These are phyloP conservation scores for Eueremaeus valkanovi DNA, from an alignment of 2,888 invertebrate species.

Conservation along the genomic window DNA sequence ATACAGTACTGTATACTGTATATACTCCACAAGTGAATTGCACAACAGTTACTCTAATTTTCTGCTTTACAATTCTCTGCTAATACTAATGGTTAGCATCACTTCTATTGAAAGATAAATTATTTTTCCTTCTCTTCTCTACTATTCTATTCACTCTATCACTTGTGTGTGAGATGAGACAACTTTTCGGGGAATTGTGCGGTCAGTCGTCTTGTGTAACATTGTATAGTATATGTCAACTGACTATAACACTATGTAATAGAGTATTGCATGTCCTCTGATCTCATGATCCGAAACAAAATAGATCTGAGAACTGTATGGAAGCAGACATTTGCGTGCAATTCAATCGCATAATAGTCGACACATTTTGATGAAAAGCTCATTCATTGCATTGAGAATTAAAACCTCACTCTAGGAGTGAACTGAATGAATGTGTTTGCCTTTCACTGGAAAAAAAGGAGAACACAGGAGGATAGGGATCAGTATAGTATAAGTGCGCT, in stretches of 20 bases:
- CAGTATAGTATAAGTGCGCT: background rate
- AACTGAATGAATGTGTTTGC: background rate
- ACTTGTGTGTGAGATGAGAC: background rate
- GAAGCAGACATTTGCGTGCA: constrained; percentile 14
- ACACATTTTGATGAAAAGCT: constrained; percentile 22
- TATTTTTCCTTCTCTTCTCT: background rate
- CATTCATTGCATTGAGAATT: constrained; percentile 1
- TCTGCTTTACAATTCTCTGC: too few relatives aligned
- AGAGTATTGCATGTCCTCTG: background rate
- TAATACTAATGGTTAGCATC: background rate
- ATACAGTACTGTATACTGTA: background rate
- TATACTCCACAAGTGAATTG: background rate
- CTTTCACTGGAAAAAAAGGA: background rate
- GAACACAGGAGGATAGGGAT: background rate
- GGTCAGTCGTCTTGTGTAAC: background rate
- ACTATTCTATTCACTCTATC: background rate
- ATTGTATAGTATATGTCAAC: background rate
- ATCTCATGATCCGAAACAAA: background rate
- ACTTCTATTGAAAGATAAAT: background rate
- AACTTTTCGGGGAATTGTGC: background rate
- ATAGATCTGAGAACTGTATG: constrained; percentile 13
- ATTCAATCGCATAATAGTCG: constrained; percentile 23
- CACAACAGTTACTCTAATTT: background rate
- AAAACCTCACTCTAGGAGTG: background rate
- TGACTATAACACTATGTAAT: background rate